Evolutionary conservation across 1,140 invertebrate species (phyloP), one percentile per base, ranked within the genome.

Genomic region (Drosophila malerkotliana): DNA sequence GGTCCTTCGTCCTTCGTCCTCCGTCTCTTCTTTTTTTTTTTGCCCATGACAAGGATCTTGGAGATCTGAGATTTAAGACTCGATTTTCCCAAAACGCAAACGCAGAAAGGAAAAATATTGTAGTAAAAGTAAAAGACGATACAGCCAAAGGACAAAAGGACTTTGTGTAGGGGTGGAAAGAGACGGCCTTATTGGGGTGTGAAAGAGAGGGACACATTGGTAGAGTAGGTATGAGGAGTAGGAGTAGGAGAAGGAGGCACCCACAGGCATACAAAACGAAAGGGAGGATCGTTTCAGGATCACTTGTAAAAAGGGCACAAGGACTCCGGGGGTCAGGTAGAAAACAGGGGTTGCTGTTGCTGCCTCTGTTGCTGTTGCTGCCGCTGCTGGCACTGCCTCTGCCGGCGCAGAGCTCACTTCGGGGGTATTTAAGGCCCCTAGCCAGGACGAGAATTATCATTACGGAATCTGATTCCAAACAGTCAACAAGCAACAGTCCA

Each of bases 401-500:
- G 57, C 5, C 47, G 45, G 37, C 15, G 34, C 34, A 47, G 52
- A 14, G 28, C 14, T 3, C 18, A 24, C 5, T 15, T 10, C 41
- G 14, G 5, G 67, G 55, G 69, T 89, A 90, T 59, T 81, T 89
- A 90, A 92, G 74, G 77, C 59, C 48, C 44, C 49, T 45, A 62
- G 47, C 69, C 67, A 90, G 90, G 78, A 91, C 87, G 81, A 87
- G 78, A 74, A 80, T 77, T 87, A 91, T 91, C 90, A 92, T 91
- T 91, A 60, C 81, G 89, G 77, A 85, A 91, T 90, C 78, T 88
- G 90, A 91, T 91, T 90, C 82, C 91, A 79, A 55, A 79, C 85
- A 88, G 90, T 85, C 62, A 89, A 77, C 76, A 77, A 41, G 12
- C n/a, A 41, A 4, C 41, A 18, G 21, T 21, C 21, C 21, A 21